Evolutionary conservation across 2,113 vertebrate genomes (phyloP).

Genomic region (Rhinopomastus cyanomelas): DNA sequence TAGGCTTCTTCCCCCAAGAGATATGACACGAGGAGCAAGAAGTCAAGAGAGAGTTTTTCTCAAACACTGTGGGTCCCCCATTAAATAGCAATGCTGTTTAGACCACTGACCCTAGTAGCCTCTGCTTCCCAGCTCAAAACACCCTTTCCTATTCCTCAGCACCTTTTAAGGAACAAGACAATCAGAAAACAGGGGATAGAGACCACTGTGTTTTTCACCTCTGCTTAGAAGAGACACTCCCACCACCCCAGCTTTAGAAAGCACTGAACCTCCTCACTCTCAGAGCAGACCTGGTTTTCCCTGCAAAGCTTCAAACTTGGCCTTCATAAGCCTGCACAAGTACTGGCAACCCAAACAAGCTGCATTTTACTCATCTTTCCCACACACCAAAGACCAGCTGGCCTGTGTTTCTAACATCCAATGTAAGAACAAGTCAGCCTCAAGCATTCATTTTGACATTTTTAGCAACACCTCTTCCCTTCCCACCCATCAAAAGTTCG

Average conservation of each 20-base stretch:
- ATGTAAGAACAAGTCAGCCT: background rate
- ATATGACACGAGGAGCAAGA: background rate
- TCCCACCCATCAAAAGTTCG: background rate
- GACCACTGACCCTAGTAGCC: background rate
- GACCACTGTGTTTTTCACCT: background rate
- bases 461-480: conserved; percentile 32
- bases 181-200: background rate
- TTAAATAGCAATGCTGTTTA: background rate
- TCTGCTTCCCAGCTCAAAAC: background rate
- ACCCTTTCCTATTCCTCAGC: background rate
- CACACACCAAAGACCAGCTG: background rate
- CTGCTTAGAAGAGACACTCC: background rate
- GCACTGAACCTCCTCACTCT: background rate
- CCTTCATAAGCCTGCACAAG: background rate
- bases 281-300: background rate
- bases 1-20: background rate
- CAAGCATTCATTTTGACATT: background rate
- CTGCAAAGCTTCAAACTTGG: background rate
- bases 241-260: background rate
- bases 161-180: background rate
- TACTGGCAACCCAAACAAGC: background rate
- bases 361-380: background rate
- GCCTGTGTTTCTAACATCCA: background rate
- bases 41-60: background rate
- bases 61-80: background rate